Evolutionary conservation across 2,113 vertebrate genomes (phyloP), one percentile per base, ranked within the genome.

Genomic region (Pipra filicauda): DNA sequence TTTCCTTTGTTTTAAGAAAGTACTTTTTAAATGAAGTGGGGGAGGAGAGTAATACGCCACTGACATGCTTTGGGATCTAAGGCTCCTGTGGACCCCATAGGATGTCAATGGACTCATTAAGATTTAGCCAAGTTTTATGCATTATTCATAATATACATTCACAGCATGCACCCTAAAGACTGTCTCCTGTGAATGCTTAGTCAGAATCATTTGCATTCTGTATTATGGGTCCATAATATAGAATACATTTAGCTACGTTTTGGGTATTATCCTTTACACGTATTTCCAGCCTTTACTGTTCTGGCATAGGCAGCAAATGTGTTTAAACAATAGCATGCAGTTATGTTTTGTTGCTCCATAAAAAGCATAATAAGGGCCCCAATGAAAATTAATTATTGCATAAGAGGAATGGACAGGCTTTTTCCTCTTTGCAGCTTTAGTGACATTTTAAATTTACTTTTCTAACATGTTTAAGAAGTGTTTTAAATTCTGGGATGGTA

Each of bases 101-200:
- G 98, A 97, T 97, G 96, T 97, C 98, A 97, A 97, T 98, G 96
- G 97, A 96, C 97, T 98, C 98, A 97, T 98, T 98, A 98, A 96
- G 96, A 93, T 98, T 98, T 98, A 97, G 97, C 97, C 97, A 97
- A 97, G 97, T 98, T 97, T 97, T 97, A 98, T 98, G 97, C 97
- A 98, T 98, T 98, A 98, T 98, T 98, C 98, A 98, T 98, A 97
- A 98, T 97, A 97, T 96, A 97, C 96, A 97, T 97, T 98, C 98
- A 97, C 98, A 98, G 98, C 95, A 58, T 97, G 98, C 64, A 76
- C 94, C 93, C 97, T 97, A 96, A 97, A 94, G 92, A 96, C 97
- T 65, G 92, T 98, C 98, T 98, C 98, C 87, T 96, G 97, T 91
- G 97, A 97, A 97, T 98, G 98, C 98, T 98, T 98, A 98, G 97